A percentile compares a stretch with the other conserved stretches of the same genome.
phyloP scores from a whole-genome alignment of 2,888 invertebrate genomes.

The Cyclophora albipunctata region DNA sequence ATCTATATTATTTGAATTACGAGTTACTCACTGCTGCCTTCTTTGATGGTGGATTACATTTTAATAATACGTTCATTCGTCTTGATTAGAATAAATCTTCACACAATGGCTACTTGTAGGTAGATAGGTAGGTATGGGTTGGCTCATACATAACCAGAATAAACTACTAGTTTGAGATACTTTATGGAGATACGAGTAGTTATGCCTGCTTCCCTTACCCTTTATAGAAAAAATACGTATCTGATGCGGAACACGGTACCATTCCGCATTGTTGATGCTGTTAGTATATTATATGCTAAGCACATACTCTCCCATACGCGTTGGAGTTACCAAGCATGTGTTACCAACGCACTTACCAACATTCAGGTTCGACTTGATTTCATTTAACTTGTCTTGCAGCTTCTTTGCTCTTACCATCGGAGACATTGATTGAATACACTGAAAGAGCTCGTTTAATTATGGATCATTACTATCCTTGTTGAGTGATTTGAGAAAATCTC shows the following conservation, averaged over 20 bases:
- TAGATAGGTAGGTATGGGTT: constrained; percentile 3
- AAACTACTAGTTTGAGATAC: constrained; percentile 3
- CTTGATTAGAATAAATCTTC: constrained; percentile 17
- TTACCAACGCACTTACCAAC: constrained; percentile 13
- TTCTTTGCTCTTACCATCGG: constrained; percentile 7
- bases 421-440: no score
- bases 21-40: constrained; percentile 10
- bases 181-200: constrained; percentile 6
- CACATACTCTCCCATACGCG: constrained; percentile 26
- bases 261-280: constrained; percentile 39
- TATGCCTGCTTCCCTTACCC: constrained; percentile 23
- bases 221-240: constrained; percentile 26
- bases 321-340: constrained; percentile 12
- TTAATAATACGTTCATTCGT: constrained; percentile 9
- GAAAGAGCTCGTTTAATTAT: no score
- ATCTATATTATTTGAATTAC: constrained; percentile 5
- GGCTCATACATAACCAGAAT: constrained; percentile 9
- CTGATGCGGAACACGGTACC: constrained; percentile 31
- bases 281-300: constrained; percentile 30
- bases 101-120: constrained; percentile 13
- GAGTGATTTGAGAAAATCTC: no score
- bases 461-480: no score
- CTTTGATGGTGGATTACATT: constrained; percentile 4
- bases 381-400: constrained; percentile 33
- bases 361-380: constrained; percentile 27